Evolutionary conservation across 2,888 invertebrate genomes (phyloP).

Genomic region (Stenodera caucasica): DNA sequence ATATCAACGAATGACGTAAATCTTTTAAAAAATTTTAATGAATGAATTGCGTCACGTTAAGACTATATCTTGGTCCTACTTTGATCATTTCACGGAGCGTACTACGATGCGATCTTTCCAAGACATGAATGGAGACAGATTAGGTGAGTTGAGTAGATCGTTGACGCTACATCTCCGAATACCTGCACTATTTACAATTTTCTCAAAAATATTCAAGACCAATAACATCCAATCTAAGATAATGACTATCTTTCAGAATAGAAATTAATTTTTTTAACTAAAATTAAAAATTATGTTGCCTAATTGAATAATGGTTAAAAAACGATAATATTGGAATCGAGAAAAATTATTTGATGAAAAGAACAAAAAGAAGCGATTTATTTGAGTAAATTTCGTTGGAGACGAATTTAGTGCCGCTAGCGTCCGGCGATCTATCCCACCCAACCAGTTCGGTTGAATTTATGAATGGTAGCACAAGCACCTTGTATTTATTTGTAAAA

Average conservation of each 20-base stretch:
- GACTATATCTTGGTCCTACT: conserved; percentile 43
- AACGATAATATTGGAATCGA: too few relatives aligned
- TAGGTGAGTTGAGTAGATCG: conserved; percentile 33
- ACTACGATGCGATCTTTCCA: conserved; percentile 45
- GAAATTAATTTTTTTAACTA: too few relatives aligned
- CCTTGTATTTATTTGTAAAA: conserved; percentile 39
- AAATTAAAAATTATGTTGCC: too few relatives aligned
- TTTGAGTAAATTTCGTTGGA: not conserved
- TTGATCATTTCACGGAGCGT: conserved; percentile 48
- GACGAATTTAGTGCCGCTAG: conserved; percentile 49
- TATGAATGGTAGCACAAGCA: conserved; percentile 47
- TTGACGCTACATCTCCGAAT: conserved; percentile 28
- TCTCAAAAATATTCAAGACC: too few relatives aligned
- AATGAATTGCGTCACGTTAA: conserved; percentile 47
- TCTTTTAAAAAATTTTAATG: conserved; percentile 30
- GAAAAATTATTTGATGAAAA: too few relatives aligned
- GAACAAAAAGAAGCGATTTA: too few relatives aligned
- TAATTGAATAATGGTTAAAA: too few relatives aligned
- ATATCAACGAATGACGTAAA: conserved; percentile 9
- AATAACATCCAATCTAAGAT: too few relatives aligned
- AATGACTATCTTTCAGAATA: too few relatives aligned
- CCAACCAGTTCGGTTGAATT: conserved; percentile 41
- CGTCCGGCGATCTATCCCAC: conserved; percentile 52
- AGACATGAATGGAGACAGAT: conserved; percentile 49
- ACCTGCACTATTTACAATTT: too few relatives aligned